Evolutionary conservation across 2,797 vertebrate genomes (phyloP).

Genomic region (Betta splendens): DNA sequence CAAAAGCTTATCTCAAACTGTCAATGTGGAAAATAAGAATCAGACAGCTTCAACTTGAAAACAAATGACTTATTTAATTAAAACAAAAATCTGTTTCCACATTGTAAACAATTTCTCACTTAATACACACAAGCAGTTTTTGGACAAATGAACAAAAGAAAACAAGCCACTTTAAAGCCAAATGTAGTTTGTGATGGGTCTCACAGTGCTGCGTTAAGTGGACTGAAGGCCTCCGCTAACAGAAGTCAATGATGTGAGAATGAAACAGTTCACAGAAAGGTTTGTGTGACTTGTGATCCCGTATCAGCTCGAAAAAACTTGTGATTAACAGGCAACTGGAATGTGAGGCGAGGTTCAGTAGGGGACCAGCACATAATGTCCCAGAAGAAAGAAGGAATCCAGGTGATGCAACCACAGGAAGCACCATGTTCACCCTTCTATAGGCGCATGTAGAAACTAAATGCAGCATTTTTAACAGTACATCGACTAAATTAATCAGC

Average conservation of each 20-base stretch:
- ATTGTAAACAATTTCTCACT: conserved; percentile 72
- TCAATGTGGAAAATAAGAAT: too few species aligned
- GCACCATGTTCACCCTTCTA: background rate
- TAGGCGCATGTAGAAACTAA: background rate
- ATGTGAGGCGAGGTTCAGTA: background rate
- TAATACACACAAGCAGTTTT: conserved; percentile 54
- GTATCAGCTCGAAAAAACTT: too few species aligned
- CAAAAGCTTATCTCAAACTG: too few species aligned
- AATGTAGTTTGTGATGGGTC: conserved; percentile 14
- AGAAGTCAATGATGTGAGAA: background rate
- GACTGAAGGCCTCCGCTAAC: conserved; percentile 20
- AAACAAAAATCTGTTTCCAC: conserved; percentile 58
- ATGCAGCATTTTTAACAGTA: conserved; percentile 2
- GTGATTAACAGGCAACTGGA: background rate
- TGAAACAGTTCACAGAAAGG: conserved; percentile 2
- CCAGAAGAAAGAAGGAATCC: conserved; percentile 2
- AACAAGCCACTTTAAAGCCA: conserved; percentile 54
- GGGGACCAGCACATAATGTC: background rate
- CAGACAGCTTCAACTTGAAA: background rate
- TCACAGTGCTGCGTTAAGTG: conserved; percentile 1
- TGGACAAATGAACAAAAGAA: conserved; percentile 39
- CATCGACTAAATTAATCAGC: background rate
- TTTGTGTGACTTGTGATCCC: background rate
- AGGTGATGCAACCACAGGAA: background rate
- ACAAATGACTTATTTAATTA: conserved; percentile 54